These are phyloP conservation scores for Zaprionus vittiger DNA, from an alignment of 1,140 invertebrate genomes.

Conservation along the genomic window DNA sequence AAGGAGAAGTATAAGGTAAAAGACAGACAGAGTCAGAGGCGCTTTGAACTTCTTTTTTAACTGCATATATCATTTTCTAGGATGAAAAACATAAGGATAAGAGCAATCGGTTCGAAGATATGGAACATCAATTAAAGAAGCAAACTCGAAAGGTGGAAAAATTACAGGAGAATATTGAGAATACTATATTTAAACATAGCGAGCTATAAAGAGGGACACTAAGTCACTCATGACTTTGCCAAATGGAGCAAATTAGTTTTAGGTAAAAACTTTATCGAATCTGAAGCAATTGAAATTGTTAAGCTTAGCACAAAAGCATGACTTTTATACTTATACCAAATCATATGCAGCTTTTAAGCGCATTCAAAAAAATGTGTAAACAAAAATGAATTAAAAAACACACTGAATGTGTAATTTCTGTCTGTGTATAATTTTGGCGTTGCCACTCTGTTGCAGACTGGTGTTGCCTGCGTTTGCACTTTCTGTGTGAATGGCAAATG, in stretches of 20 bases:
- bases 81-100: constrained; percentile 87
- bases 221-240: constrained; percentile 38
- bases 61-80: constrained; percentile 70
- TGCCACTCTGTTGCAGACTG: constrained; percentile 20
- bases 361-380: constrained; percentile 20
- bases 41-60: background rate
- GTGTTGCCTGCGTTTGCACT: constrained; percentile 40
- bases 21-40: accelerated
- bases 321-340: constrained; percentile 77
- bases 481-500: constrained; percentile 44
- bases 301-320: constrained; percentile 21
- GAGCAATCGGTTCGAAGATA: constrained; percentile 86
- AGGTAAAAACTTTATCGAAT: constrained; percentile 21
- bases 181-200: constrained; percentile 90
- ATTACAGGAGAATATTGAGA: constrained; percentile 92
- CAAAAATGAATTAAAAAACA: constrained; percentile 54
- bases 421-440: constrained; percentile 26
- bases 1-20: constrained; percentile 87
- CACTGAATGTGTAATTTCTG: constrained; percentile 38
- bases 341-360: constrained; percentile 21
- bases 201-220: constrained; percentile 86
- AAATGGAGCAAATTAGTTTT: constrained; percentile 67
- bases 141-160: constrained; percentile 94
- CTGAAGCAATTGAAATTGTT: constrained; percentile 31
- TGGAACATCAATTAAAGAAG: constrained; percentile 92